These are phyloP conservation scores for Metellina segmentata DNA, from an alignment of 2,888 invertebrate species.

Conservation along the genomic window DNA sequence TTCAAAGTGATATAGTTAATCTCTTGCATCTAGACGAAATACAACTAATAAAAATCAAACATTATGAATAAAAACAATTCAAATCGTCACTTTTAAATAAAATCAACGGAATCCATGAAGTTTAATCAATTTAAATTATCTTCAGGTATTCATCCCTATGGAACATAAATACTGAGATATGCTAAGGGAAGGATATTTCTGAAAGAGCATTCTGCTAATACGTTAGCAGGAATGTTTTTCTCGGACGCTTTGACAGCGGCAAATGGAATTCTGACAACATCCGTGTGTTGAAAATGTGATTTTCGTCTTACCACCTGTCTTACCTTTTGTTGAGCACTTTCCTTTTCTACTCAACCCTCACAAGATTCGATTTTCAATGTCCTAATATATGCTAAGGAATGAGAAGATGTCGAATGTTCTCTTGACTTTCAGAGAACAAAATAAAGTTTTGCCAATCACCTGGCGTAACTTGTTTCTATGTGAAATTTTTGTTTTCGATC, in stretches of 20 bases:
- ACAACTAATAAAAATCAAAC: no score
- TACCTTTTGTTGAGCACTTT: background rate
- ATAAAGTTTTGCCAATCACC: no score
- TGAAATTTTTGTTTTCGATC: no score
- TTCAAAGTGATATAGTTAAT: no score
- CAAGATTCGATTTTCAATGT: background rate
- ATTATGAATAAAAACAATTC: no score
- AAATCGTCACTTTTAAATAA: no score
- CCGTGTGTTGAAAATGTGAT: background rate
- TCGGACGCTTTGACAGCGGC: background rate
- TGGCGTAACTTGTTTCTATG: no score
- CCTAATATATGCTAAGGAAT: background rate
- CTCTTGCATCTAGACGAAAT: no score
- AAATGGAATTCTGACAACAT: background rate
- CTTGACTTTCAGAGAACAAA: no score
- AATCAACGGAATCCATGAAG: background rate
- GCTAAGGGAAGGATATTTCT: background rate
- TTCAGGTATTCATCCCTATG: background rate
- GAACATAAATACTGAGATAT: background rate
- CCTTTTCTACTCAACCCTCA: background rate
- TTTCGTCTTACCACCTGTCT: background rate
- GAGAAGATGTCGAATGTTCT: background rate
- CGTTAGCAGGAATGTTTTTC: background rate
- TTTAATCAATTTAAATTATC: background rate
- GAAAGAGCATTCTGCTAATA: background rate